Evolutionary conservation across 2,797 vertebrate genomes (phyloP).

Genomic region (Microctenopoma steveboyesi): DNA sequence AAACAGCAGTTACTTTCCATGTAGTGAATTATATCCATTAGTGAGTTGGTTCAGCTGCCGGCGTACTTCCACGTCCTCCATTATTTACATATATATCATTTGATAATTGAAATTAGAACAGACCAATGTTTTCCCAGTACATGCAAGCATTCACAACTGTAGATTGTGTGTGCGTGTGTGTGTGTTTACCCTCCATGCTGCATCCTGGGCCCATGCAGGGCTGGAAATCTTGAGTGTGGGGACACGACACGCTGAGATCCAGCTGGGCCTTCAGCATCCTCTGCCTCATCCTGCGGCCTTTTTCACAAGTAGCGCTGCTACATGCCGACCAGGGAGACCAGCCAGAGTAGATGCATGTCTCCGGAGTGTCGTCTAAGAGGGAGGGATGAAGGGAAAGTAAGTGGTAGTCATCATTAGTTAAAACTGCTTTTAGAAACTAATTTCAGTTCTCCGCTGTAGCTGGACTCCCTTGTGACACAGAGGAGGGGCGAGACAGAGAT

Average conservation of each 20-base stretch:
- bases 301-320: constrained; percentile 94
- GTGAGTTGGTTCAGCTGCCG: not conserved
- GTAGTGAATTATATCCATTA: constrained; percentile 10
- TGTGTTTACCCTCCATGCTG: constrained; percentile 88
- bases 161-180: not conserved
- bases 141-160: too few relatives aligned
- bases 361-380: constrained; percentile 89
- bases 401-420: not conserved
- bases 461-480: constrained; percentile 3
- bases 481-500: not conserved
- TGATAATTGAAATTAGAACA: too few relatives aligned
- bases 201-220: constrained; percentile 97
- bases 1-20: constrained; percentile 30
- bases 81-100: too few relatives aligned
- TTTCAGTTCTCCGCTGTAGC: not conserved
- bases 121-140: too few relatives aligned
- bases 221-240: constrained; percentile 95
- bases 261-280: constrained; percentile 97
- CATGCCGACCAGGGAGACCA: constrained; percentile 98
- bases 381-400: not conserved
- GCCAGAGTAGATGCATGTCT: constrained; percentile 96
- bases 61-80: constrained; percentile 11
- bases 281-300: constrained; percentile 95
- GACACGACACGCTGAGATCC: constrained; percentile 91
- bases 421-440: constrained; percentile 14